Percentiles rank a stretch among this genome's conserved stretches.
These are phyloP conservation scores for Pteronura brasiliensis DNA, from an alignment of 2,113 vertebrate genomes.

Conservation along the genomic window DNA sequence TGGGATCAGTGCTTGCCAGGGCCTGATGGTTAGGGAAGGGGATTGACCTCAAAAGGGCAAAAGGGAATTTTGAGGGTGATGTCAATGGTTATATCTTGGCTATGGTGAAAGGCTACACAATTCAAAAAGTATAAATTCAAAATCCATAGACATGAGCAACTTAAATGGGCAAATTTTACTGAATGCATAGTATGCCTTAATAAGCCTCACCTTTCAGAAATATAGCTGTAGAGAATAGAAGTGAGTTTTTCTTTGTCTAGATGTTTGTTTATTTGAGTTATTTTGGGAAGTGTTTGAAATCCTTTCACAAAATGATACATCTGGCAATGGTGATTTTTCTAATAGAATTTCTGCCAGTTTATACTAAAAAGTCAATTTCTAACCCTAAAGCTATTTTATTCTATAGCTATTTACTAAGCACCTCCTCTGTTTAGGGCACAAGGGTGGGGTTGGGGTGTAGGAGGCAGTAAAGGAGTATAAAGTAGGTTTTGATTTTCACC, in stretches of 20 bases:
- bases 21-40: background rate
- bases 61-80: background rate
- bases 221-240: background rate
- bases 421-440: background rate
- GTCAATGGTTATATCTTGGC: background rate
- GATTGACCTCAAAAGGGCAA: background rate
- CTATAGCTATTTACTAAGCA: background rate
- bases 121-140: background rate
- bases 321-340: background rate
- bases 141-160: background rate
- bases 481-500: background rate
- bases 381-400: background rate
- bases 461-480: background rate
- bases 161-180: background rate
- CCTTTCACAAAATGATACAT: background rate
- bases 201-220: background rate
- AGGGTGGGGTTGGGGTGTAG: background rate
- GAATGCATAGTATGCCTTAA: background rate
- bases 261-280: background rate
- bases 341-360: background rate
- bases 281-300: background rate
- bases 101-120: background rate
- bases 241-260: background rate
- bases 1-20: background rate
- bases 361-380: background rate